Evolutionary conservation across 2,888 invertebrate genomes (phyloP).

Genomic region (Baronia brevicornis): DNA sequence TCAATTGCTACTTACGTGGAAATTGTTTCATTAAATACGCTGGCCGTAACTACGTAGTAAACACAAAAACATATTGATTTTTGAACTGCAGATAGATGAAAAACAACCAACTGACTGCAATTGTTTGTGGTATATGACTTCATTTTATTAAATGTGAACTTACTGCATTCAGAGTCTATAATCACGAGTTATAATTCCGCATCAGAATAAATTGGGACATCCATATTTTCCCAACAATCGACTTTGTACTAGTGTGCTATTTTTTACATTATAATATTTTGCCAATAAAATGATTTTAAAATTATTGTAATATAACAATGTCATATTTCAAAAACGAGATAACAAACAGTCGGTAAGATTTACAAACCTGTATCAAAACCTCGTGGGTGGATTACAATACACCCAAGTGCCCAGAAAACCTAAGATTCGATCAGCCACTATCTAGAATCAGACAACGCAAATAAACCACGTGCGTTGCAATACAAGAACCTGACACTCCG

Average conservation of each 20-base stretch:
- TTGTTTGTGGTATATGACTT: slow-evolving; percentile 50
- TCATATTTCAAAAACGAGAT: slow-evolving; percentile 8
- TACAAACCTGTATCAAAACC: slow-evolving; percentile 12
- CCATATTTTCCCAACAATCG: too few relatives aligned
- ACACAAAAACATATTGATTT: slow-evolving; percentile 19
- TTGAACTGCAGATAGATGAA: slow-evolving; percentile 33
- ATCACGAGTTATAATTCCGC: too few relatives aligned
- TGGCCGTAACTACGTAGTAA: slow-evolving; percentile 3
- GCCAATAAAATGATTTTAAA: too few relatives aligned
- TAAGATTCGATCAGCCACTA: slow-evolving; percentile 13
- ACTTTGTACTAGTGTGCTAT: slow-evolving; percentile 50
- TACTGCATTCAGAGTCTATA: too few relatives aligned
- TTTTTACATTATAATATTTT: too few relatives aligned
- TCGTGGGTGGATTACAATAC: slow-evolving; percentile 13
- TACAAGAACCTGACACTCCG: slow-evolving; percentile 34
- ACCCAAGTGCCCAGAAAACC: slow-evolving; percentile 10
- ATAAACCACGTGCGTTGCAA: slow-evolving; percentile 37
- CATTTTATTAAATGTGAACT: slow-evolving; percentile 53
- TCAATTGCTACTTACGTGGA: too few relatives aligned
- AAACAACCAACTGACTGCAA: slow-evolving; percentile 41
- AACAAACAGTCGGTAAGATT: slow-evolving; percentile 7
- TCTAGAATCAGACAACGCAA: slow-evolving; percentile 21
- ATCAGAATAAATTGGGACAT: too few relatives aligned
- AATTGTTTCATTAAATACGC: too few relatives aligned
- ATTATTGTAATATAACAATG: too few relatives aligned